Conservation (phyloP, 2,113 vertebrate species). For the Burhinus bistriatus region DNA sequence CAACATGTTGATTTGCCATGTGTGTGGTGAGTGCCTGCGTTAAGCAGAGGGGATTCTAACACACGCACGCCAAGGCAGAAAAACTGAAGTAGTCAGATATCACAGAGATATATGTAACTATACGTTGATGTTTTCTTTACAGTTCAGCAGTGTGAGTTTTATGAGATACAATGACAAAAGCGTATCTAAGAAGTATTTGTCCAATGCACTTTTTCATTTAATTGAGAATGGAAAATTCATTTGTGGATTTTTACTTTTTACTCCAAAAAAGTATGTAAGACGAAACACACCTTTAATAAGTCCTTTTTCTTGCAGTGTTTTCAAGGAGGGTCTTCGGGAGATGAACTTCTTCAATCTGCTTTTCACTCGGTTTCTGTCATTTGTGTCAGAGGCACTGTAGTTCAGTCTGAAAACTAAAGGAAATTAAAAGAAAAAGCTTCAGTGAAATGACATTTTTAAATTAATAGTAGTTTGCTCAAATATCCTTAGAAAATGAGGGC, state of each 20-base stretch:
- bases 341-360: slow-evolving; percentile 92
- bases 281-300: slow-evolving; percentile 84
- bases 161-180: background rate
- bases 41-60: background rate
- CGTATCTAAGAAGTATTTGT: background rate
- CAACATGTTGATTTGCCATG: background rate
- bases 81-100: background rate
- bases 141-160: background rate
- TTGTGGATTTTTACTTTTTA: background rate
- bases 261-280: background rate
- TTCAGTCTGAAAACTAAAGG: slow-evolving; percentile 84
- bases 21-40: background rate
- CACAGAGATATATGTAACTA: background rate
- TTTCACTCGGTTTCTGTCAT: slow-evolving; percentile 84
- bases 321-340: slow-evolving; percentile 85
- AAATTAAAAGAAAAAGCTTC: background rate
- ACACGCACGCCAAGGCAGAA: background rate
- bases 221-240: background rate
- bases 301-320: slow-evolving; percentile 88
- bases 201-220: background rate
- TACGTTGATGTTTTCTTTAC: background rate
- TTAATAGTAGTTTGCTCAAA: background rate
- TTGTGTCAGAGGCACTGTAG: slow-evolving; percentile 85
- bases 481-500: background rate
- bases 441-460: background rate